A percentile compares a stretch with the other conserved stretches of the same genome.
Evolutionary conservation across 2,113 vertebrate species (phyloP).

Genomic region (Centrocercus urophasianus): DNA sequence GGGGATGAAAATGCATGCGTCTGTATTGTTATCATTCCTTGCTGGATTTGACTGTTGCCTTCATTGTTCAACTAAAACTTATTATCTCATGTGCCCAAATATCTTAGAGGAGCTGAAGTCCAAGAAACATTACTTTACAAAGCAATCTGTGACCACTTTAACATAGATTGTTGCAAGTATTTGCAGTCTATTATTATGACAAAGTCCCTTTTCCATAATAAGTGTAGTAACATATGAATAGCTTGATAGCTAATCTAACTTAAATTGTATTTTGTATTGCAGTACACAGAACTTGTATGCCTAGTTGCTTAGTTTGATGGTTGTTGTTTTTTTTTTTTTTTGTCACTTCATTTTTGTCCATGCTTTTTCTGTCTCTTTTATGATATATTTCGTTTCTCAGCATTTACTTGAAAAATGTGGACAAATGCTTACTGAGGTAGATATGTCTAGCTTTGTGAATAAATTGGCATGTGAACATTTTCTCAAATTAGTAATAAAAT

Average conservation of each 20-base stretch:
- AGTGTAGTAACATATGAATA: background rate
- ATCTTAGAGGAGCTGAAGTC: background rate
- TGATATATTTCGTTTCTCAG: background rate
- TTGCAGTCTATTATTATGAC: background rate
- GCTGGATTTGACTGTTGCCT: background rate
- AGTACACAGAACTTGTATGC: accelerated
- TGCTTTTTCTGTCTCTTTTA: background rate
- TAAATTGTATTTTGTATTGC: background rate
- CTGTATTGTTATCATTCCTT: background rate
- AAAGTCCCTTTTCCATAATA: background rate
- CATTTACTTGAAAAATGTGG: background rate
- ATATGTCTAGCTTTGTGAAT: background rate
- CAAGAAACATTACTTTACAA: background rate
- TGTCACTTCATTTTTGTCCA: background rate
- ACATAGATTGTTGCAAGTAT: background rate
- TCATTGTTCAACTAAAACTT: background rate
- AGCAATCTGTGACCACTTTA: background rate
- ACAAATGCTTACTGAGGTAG: background rate
- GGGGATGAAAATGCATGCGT: background rate
- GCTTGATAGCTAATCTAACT: background rate
- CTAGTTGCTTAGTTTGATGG: background rate
- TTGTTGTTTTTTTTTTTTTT: accelerated
- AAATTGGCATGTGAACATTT: background rate
- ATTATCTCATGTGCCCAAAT: background rate
- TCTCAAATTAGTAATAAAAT: background rate